Evolutionary conservation across 2,113 vertebrate species (phyloP), one percentile per base, ranked within the genome.

Genomic region (Callionymus lyra): DNA sequence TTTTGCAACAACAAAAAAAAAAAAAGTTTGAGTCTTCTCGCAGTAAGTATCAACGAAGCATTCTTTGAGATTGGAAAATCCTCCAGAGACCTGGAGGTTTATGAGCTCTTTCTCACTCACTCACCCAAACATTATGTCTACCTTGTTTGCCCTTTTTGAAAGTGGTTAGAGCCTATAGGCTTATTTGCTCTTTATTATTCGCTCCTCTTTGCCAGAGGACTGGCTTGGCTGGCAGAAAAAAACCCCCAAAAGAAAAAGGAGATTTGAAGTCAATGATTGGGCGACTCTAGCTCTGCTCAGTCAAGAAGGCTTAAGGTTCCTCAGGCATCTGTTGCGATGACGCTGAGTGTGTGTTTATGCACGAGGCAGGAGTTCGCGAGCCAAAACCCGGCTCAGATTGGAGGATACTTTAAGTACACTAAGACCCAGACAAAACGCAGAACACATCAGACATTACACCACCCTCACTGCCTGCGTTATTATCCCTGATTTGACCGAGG

Each of bases 131-230:
- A 16, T 44, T 6, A 13, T 16, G 38, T 34, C 42, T 48, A 45
- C 52, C 57, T 61, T 14, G 11, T 53, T 65, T 31, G 56, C 39
- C 47, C 48, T 51, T 55, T 66, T 34, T 44, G 50, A 41, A 50
- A 55, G 56, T 45, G 35, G 32, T 41, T 58, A 47, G 65, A 67
- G 59, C 54, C 65, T 72, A 56, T 64, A 58, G 68, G 65, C 53
- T 66, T 72, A 57, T 73, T 73, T 70, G 47, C 59, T 63, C 50
- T 59, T 52, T 63, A 65, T 66, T 64, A 72, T 72, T 34, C 56
- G 41, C 39, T 38, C 44, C 47, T 57, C 55, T 15, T 41, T 68
- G 67, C 71, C 60, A 72, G 56, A 62, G 55, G 50, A 59, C 32
- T 38, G 60, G 58, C 63, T 68, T 64, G 67, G 63, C 68, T 44